A percentile compares a stretch with the other conserved stretches of the same genome.
phyloP scores from a whole-genome alignment of 1,140 invertebrate species.

The Aphelenchoides fujianensis region DNA sequence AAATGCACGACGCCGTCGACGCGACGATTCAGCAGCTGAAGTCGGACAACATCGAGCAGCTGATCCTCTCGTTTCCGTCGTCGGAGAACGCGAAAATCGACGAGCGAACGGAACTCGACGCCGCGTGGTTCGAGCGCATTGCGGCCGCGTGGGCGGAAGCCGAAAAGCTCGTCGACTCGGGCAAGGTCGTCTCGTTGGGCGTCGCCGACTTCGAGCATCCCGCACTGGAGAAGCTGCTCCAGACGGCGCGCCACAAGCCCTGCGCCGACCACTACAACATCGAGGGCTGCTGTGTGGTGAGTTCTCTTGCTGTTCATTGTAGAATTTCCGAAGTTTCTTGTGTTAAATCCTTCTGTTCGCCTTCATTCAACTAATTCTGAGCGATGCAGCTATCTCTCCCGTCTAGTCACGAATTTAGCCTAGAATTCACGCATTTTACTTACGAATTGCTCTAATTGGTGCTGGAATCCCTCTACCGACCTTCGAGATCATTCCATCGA shows the following conservation, averaged over 20 bases:
- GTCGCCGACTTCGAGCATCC: conserved; percentile 82
- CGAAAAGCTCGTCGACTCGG: conserved; percentile 67
- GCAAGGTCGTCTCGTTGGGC: conserved; percentile 74
- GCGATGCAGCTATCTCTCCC: too few species aligned
- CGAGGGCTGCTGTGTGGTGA: conserved; percentile 80
- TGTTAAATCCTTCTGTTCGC: too few species aligned
- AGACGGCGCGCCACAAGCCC: conserved; percentile 80
- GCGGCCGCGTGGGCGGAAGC: conserved; percentile 26
- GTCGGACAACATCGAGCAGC: conserved; percentile 56
- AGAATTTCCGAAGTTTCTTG: too few species aligned
- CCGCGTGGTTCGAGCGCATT: conserved; percentile 39
- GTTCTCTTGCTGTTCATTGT: conserved; percentile 8
- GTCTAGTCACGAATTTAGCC: too few species aligned
- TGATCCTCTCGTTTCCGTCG: conserved; percentile 55
- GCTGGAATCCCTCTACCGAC: too few species aligned
- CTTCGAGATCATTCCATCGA: too few species aligned
- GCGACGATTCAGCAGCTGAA: conserved; percentile 47
- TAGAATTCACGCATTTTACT: too few species aligned
- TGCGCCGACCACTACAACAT: conserved; percentile 90
- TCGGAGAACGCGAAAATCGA: conserved; percentile 45
- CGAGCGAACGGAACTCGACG: conserved; percentile 23
- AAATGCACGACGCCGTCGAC: conserved; percentile 44
- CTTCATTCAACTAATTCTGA: neutral
- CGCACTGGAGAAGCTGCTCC: conserved; percentile 74
- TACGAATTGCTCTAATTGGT: too few species aligned